A percentile compares a stretch with the other conserved stretches of the same genome.
Conservation (phyloP, 2,888 invertebrate species). For the Leptinotarsa rubiginosa region DNA sequence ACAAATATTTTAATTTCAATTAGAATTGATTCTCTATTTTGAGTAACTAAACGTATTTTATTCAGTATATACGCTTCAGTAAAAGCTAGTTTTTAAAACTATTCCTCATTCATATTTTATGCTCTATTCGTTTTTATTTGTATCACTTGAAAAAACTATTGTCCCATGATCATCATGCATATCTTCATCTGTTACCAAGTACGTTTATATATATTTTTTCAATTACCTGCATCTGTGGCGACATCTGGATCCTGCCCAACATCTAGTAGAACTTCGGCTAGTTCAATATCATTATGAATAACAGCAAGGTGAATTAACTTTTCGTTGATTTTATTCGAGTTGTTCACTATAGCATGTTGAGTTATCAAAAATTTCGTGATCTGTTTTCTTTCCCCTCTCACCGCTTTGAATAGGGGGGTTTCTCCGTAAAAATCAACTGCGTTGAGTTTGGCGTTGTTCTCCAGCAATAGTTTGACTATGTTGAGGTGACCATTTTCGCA, state of each 20-base stretch:
- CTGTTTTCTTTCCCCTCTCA: constrained; percentile 35
- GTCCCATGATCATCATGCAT: too few relatives aligned
- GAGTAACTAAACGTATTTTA: too few relatives aligned
- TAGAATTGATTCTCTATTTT: too few relatives aligned
- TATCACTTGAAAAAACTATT: too few relatives aligned
- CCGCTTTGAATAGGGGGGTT: constrained; percentile 47
- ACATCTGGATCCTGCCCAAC: constrained; percentile 37
- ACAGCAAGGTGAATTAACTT: constrained; percentile 47
- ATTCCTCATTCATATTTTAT: too few relatives aligned
- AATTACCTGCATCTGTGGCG: constrained; percentile 39
- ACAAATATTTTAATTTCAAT: too few relatives aligned
- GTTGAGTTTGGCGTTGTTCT: constrained; percentile 46
- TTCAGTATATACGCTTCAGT: too few relatives aligned
- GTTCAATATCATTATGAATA: constrained; percentile 34
- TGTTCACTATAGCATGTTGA: constrained; percentile 43
- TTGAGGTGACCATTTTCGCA: constrained; percentile 44
- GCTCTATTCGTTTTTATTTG: too few relatives aligned
- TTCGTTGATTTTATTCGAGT: constrained; percentile 45
- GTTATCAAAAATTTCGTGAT: constrained; percentile 45
- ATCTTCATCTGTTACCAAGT: too few relatives aligned
- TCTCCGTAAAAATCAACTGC: constrained; percentile 44
- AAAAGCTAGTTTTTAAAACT: too few relatives aligned
- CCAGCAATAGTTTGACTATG: constrained; percentile 45
- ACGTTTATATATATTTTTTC: too few relatives aligned
- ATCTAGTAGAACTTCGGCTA: constrained; percentile 41